Percentiles rank a stretch among this genome's conserved stretches.
Conservation (phyloP, 2,113 vertebrate genomes). For the Rhea americana region DNA sequence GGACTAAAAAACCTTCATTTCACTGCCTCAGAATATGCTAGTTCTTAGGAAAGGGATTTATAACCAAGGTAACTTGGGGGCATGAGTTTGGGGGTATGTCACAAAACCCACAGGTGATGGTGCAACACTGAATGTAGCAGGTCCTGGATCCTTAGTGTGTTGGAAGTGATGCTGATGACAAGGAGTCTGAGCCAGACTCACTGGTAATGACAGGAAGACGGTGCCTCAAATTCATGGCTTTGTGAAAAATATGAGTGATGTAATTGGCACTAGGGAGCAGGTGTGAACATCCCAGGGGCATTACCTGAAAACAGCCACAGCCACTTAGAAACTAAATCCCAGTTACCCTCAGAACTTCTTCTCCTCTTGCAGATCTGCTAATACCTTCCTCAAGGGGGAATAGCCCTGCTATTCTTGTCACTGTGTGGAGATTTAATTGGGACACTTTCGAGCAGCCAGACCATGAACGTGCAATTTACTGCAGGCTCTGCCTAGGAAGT, state of each 20-base stretch:
- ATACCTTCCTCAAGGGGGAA: background rate
- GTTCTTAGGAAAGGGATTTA: background rate
- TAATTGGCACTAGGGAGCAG: background rate
- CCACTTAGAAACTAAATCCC: background rate
- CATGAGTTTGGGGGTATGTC: background rate
- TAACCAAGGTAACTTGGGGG: no score
- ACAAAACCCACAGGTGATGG: background rate
- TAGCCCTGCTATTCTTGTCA: background rate
- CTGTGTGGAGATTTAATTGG: background rate
- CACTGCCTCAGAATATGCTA: background rate
- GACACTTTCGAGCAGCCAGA: background rate
- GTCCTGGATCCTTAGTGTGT: background rate
- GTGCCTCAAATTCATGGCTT: background rate
- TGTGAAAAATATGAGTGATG: background rate
- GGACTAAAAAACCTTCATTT: background rate
- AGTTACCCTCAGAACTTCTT: background rate
- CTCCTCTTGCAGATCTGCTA: background rate
- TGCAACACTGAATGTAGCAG: background rate
- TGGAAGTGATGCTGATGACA: background rate
- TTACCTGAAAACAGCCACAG: background rate
- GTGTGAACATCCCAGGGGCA: background rate
- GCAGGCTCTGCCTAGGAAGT: background rate
- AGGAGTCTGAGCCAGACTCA: background rate
- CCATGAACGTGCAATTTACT: background rate
- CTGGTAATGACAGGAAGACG: background rate